Percentiles rank a stretch among this genome's conserved stretches.
Conservation (phyloP, 2,888 invertebrate species). For the Drosophila mercatorum region DNA sequence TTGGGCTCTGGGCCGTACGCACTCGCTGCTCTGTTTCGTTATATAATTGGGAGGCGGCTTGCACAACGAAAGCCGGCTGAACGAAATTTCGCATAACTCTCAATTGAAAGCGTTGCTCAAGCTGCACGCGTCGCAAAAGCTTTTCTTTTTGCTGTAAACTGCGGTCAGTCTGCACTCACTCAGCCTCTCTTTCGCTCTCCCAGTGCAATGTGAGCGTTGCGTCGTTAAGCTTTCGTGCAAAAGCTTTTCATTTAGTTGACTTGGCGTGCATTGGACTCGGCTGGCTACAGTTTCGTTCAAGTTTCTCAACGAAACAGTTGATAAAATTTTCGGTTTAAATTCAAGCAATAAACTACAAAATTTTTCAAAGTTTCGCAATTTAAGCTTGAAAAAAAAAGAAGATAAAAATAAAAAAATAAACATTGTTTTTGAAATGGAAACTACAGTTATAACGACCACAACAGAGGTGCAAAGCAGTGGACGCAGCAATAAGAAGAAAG, state of each 20-base stretch:
- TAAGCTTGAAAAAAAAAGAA: conserved; percentile 5
- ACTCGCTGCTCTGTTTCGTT: conserved; percentile 31
- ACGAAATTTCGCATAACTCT: conserved; percentile 61
- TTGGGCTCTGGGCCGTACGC: conserved; percentile 20
- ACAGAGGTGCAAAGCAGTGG: conserved; percentile 55
- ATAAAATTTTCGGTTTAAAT: conserved; percentile 13
- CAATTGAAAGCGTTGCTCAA: conserved; percentile 33
- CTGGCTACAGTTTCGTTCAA: conserved; percentile 48
- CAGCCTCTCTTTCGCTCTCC: neutral
- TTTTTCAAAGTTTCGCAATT: conserved; percentile 32
- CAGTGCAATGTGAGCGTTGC: neutral
- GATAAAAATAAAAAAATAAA: neutral
- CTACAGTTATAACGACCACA: conserved; percentile 71
- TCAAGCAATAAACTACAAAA: conserved; percentile 9
- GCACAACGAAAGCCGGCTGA: conserved; percentile 54
- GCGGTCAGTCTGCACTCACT: conserved; percentile 34
- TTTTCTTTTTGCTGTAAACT: conserved; percentile 11
- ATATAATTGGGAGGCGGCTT: conserved; percentile 42
- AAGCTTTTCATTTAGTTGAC: conserved; percentile 29
- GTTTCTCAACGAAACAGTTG: conserved; percentile 51
- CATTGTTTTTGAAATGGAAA: conserved; percentile 63
- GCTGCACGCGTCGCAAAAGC: conserved; percentile 18
- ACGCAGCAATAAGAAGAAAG: conserved; percentile 52
- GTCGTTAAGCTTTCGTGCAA: conserved; percentile 19
- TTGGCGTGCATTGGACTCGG: conserved; percentile 18